Evolutionary conservation across 1,140 invertebrate genomes (phyloP).

Genomic region (Alviniconcha marisindica): DNA sequence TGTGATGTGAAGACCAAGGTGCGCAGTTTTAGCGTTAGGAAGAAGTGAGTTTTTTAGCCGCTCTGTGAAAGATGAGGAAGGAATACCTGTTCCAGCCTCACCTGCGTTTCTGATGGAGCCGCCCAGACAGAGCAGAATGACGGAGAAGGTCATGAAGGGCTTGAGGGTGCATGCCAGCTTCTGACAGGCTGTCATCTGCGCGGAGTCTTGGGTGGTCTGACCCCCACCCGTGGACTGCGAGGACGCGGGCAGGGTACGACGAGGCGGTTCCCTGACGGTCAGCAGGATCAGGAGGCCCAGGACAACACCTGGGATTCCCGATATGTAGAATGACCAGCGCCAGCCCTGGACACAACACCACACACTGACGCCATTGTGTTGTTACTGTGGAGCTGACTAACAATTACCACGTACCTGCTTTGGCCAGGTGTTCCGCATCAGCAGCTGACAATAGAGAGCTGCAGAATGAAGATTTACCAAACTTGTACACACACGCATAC

Average conservation of each 20-base stretch:
- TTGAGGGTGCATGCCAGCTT: conserved; percentile 51
- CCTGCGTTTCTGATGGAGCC: conserved; percentile 94
- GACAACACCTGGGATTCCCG: conserved; percentile 88
- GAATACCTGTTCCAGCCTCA: no score
- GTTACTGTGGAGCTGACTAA: no score
- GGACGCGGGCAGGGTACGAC: conserved; percentile 79
- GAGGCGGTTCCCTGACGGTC: conserved; percentile 87
- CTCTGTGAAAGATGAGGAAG: no score
- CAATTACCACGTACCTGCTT: no score
- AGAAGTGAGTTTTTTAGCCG: no score
- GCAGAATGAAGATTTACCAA: no score
- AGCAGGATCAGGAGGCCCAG: conserved; percentile 85
- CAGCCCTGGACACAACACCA: conserved; percentile 80
- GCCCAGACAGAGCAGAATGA: conserved; percentile 89
- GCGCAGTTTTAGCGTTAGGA: no score
- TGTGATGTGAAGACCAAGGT: no score
- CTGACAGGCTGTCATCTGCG: neutral
- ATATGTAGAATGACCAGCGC: conserved; percentile 90
- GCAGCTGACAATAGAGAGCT: no score
- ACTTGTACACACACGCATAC: no score
- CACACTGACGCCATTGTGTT: no score
- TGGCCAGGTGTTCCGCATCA: no score
- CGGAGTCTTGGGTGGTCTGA: conserved; percentile 69
- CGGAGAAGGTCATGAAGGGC: conserved; percentile 84
- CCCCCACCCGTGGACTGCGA: conserved; percentile 46